Evolutionary conservation across 64 coral and sea anemone species (phyloP).

Genomic region (Catalaphyllia jardinei): DNA sequence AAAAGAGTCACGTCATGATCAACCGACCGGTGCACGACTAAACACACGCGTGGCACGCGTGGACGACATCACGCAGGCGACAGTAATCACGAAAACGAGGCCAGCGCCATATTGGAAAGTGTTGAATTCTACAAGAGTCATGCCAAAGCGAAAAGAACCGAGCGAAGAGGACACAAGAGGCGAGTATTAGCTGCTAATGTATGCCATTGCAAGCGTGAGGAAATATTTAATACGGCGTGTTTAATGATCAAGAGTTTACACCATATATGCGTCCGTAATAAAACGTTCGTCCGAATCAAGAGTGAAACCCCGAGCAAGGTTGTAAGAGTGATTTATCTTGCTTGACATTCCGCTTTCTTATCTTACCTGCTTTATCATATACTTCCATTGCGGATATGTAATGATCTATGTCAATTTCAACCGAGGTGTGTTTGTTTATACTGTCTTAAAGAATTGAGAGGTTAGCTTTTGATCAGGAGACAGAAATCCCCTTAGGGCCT

Average conservation of each 20-base stretch:
- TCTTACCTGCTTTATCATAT: too few relatives aligned
- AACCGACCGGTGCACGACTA: too few relatives aligned
- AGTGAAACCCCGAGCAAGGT: too few relatives aligned
- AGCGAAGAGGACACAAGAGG: conserved; percentile 31
- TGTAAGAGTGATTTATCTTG: too few relatives aligned
- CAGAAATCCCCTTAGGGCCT: too few relatives aligned
- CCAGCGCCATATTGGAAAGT: conserved; percentile 58
- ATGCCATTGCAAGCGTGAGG: background rate
- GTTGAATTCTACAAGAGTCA: background rate
- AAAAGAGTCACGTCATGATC: too few relatives aligned
- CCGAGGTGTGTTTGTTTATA: background rate
- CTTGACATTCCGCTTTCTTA: too few relatives aligned
- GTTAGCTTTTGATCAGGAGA: background rate
- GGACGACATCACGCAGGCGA: background rate
- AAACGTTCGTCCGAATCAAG: background rate
- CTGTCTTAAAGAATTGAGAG: background rate
- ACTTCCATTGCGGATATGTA: background rate
- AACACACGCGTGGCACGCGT: background rate
- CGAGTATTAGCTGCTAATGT: background rate
- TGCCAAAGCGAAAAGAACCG: conserved; percentile 26
- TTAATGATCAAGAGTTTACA: background rate
- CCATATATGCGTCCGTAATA: background rate
- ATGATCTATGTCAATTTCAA: background rate
- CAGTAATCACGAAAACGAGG: conserved; percentile 1
- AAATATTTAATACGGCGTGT: background rate